phyloP scores from a whole-genome alignment of 1,140 invertebrate species.

The Drosophila arizonae region DNA sequence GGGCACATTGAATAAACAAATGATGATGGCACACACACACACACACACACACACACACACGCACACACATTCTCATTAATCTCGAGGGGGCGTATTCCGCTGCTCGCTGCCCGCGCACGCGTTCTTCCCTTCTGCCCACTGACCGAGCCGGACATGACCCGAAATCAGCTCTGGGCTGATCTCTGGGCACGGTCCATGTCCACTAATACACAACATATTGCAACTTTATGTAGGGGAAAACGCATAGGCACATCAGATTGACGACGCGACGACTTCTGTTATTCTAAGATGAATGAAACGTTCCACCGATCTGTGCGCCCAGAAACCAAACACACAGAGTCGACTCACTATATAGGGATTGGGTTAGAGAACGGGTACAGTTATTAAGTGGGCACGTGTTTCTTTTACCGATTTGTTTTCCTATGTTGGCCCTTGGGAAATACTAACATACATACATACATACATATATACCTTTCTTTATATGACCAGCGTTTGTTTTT shows the following conservation, averaged over 20 bases:
- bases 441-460: neutral
- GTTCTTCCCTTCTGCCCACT: conserved; percentile 26
- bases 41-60: conserved; percentile 24
- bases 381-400: conserved; percentile 80
- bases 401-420: conserved; percentile 62
- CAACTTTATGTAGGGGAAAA: conserved; percentile 69
- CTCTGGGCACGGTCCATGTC: too few species aligned
- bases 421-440: conserved; percentile 46
- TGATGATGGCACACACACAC: conserved; percentile 3
- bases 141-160: conserved; percentile 16
- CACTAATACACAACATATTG: conserved; percentile 75
- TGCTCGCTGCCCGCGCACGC: conserved; percentile 47
- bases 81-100: conserved; percentile 67
- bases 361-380: neutral
- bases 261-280: conserved; percentile 42
- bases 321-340: conserved; percentile 42
- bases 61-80: conserved; percentile 65
- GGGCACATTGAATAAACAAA: conserved; percentile 62
- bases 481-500: conserved; percentile 65
- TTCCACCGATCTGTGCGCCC: conserved; percentile 25
- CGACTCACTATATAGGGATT: neutral
- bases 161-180: too few species aligned
- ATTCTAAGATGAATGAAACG: conserved; percentile 49
- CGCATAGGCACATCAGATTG: conserved; percentile 11
- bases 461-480: too few species aligned